These are phyloP conservation scores for Odontocerum albicorne DNA, from an alignment of 2,888 invertebrate genomes.

Conservation along the genomic window DNA sequence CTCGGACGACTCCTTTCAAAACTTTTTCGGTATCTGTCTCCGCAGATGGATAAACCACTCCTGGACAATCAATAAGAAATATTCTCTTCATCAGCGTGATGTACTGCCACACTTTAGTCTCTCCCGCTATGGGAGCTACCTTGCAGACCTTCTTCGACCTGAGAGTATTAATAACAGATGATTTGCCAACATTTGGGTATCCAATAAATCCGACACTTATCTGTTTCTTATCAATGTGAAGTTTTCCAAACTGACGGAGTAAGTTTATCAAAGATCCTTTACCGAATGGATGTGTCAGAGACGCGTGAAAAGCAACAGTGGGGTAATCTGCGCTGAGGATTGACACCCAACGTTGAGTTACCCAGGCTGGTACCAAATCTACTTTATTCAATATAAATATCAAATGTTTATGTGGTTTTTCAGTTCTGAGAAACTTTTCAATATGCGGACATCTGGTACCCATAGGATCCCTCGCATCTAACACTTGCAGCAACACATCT, in stretches of 20 bases:
- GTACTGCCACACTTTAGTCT: slow-evolving; percentile 99
- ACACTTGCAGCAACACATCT: slow-evolving; percentile 92
- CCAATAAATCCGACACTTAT: slow-evolving; percentile 99
- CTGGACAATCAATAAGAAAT: slow-evolving; percentile 97
- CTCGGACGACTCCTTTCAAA: slow-evolving; percentile 95
- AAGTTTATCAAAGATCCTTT: slow-evolving; percentile 97
- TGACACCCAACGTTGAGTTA: slow-evolving; percentile 96
- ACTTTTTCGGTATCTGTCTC: slow-evolving; percentile 95
- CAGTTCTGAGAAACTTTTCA: slow-evolving; percentile 87
- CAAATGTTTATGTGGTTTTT: slow-evolving; percentile 96
- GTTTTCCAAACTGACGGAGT: slow-evolving; percentile 90
- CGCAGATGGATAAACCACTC: slow-evolving; percentile 95
- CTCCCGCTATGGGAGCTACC: slow-evolving; percentile 97
- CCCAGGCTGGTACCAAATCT: slow-evolving; percentile 96
- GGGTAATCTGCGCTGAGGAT: slow-evolving; percentile 94
- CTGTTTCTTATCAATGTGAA: slow-evolving; percentile 96
- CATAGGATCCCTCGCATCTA: slow-evolving; percentile 97
- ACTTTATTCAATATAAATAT: slow-evolving; percentile 97
- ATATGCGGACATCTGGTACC: slow-evolving; percentile 94
- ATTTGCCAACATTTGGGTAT: slow-evolving; percentile 98
- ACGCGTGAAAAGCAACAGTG: slow-evolving; percentile 97
- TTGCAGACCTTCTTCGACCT: slow-evolving; percentile 97
- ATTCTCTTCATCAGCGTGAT: slow-evolving; percentile 97
- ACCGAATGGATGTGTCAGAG: slow-evolving; percentile 96
- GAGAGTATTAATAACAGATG: slow-evolving; percentile 96